Conservation (phyloP, 37 sponge, comb jelly and placozoan species). For the Hormiphora californensis region DNA sequence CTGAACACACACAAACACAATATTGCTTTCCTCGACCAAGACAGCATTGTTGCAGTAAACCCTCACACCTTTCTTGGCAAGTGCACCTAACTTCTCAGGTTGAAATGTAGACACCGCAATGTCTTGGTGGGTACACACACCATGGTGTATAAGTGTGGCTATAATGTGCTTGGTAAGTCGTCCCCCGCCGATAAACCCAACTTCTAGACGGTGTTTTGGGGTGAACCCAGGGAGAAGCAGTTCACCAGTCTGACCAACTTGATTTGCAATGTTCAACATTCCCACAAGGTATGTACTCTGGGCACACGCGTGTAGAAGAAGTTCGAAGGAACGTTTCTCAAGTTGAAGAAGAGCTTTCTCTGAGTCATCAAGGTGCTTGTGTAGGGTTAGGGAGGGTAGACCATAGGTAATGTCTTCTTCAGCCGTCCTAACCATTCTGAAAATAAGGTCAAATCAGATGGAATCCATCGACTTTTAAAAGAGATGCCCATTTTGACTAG, state of each 20-base stretch:
- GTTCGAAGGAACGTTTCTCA: slow-evolving; percentile 6
- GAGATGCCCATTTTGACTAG: too few relatives aligned
- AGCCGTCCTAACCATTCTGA: too few relatives aligned
- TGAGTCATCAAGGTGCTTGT: background rate
- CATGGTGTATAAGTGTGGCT: slow-evolving; percentile 15
- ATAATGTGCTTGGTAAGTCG: slow-evolving; percentile 3
- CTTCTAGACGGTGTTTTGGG: background rate
- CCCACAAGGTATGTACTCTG: slow-evolving; percentile 33
- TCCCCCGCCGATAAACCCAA: slow-evolving; percentile 35
- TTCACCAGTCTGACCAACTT: background rate
- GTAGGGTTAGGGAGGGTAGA: background rate
- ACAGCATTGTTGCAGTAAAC: background rate
- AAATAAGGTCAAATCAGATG: too few relatives aligned
- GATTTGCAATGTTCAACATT: slow-evolving; percentile 22
- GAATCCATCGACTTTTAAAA: too few relatives aligned
- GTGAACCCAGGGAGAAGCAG: background rate
- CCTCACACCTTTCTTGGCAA: background rate
- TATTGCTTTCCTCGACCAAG: background rate
- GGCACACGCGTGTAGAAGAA: slow-evolving; percentile 9
- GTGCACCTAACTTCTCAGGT: slow-evolving; percentile 7
- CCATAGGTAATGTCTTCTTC: slow-evolving; percentile 49
- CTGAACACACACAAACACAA: slow-evolving; percentile 9
- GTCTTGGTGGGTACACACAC: background rate
- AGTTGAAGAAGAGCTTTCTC: slow-evolving; percentile 1
- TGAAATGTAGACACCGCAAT: slow-evolving; percentile 24